Base-by-base conservation (phyloP, 2,797 vertebrate genomes). In the Simalia tracyae region DNA sequence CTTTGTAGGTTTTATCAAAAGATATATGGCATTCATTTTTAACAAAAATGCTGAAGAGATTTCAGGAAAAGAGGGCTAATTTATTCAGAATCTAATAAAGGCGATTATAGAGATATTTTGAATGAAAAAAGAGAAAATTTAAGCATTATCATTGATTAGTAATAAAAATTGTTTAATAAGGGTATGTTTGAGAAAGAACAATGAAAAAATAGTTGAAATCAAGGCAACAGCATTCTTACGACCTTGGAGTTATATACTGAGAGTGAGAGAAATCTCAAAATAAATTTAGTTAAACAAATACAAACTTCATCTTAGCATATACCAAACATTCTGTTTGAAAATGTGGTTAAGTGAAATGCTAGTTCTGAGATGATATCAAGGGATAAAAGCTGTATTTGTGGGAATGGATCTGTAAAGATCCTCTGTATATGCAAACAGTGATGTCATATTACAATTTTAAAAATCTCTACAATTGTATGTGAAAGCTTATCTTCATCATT, bases 21-120 rank as follows among this genome's bases (percentile, higher is more conserved):
- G 97, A 97, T 97, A 97, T 95, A 97, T 96, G 97, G 92, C 95
- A 96, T 94, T 97, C 96, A 97, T 97, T 97, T 97, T 97, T 97
- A 96, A 97, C 96, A 97, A 97, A 97, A 97, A 81, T 96, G 92
- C 92, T 94, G 94, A 96, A 68, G 93, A 95, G 94, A 97, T 97
- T 96, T 95, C 88, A 93, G 95, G 50, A 46, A 84, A 60, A 72
- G 56, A 63, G 42, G 19, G 95, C 96, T 96, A 95, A 95, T 97
- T 97, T 97, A 96, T 95, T 97, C 95, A 97, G 97, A 97, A 97
- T 95, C 96, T 97, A 97, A 97, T 96, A 97, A 97, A 97, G 93
- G 93, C 95, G 94, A 96, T 97, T 94, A 95, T 94, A 95, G 87
- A 96, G 92, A 94, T 95, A 96, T 96, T 97, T 97, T 96, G 93